Evolutionary conservation across 2,888 invertebrate species (phyloP).

Genomic region (Lobophora halterata): DNA sequence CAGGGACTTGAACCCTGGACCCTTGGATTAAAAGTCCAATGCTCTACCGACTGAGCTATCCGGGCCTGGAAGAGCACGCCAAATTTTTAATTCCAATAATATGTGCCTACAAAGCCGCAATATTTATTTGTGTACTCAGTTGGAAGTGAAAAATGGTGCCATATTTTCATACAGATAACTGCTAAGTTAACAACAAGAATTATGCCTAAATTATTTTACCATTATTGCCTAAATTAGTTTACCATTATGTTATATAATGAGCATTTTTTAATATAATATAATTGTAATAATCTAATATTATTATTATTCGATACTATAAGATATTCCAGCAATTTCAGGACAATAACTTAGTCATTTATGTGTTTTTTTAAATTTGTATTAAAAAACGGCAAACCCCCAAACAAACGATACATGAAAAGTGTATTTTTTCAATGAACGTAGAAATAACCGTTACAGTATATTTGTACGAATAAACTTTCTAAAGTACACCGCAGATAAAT

Average conservation of each 20-base stretch:
- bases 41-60: constrained; percentile 89
- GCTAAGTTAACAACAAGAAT: no score
- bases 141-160: no score
- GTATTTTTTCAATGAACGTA: constrained; percentile 44
- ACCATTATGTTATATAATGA: no score
- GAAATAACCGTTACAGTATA: constrained; percentile 43
- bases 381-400: constrained; percentile 12
- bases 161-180: no score
- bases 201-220: no score
- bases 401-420: constrained; percentile 34
- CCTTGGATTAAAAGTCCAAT: constrained; percentile 89
- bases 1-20: constrained; percentile 90
- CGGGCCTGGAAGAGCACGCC: constrained; percentile 62
- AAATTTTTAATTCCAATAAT: constrained; percentile 18
- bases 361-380: no score
- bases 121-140: constrained; percentile 7
- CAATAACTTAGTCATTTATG: no score
- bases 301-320: no score
- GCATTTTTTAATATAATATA: no score
- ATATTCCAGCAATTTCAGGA: no score
- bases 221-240: no score
- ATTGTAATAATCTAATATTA: no score
- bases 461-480: constrained; percentile 43
- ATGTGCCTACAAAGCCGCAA: not conserved
- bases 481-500: constrained; percentile 49